phyloP scores from a whole-genome alignment of 2,113 vertebrate genomes.

The Hymenochirus boettgeri region DNA sequence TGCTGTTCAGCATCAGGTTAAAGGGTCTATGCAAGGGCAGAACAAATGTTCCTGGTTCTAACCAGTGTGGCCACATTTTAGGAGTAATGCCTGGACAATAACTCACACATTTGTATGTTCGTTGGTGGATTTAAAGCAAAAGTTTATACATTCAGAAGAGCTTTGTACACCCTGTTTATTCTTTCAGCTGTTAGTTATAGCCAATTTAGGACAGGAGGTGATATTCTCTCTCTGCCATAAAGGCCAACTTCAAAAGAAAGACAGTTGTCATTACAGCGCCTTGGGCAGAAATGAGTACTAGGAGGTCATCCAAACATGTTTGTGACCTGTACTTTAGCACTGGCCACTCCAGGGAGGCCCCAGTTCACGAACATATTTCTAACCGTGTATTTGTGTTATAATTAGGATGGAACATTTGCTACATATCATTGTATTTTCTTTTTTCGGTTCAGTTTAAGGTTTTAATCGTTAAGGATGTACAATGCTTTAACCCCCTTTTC shows the following conservation, averaged over 20 bases:
- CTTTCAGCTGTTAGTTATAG: conserved; percentile 42
- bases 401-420: background rate
- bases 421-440: background rate
- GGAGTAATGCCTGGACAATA: conserved; percentile 22
- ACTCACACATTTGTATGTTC: conserved; percentile 18
- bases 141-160: conserved; percentile 18
- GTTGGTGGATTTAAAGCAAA: conserved; percentile 21
- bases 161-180: conserved; percentile 37
- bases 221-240: conserved; percentile 42
- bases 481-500: too few species aligned
- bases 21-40: background rate
- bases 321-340: conserved; percentile 16
- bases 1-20: background rate
- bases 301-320: conserved; percentile 40
- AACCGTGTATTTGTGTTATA: background rate
- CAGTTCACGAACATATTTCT: background rate
- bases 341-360: conserved; percentile 19
- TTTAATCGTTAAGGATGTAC: too few species aligned
- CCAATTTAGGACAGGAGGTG: conserved; percentile 43
- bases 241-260: conserved; percentile 37
- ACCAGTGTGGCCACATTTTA: conserved; percentile 26
- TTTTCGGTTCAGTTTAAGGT: background rate
- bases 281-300: conserved; percentile 36
- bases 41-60: conserved; percentile 24
- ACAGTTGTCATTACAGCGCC: conserved; percentile 36